Base-by-base conservation (phyloP, 2,888 invertebrate species). In the Laspeyria flexula region DNA sequence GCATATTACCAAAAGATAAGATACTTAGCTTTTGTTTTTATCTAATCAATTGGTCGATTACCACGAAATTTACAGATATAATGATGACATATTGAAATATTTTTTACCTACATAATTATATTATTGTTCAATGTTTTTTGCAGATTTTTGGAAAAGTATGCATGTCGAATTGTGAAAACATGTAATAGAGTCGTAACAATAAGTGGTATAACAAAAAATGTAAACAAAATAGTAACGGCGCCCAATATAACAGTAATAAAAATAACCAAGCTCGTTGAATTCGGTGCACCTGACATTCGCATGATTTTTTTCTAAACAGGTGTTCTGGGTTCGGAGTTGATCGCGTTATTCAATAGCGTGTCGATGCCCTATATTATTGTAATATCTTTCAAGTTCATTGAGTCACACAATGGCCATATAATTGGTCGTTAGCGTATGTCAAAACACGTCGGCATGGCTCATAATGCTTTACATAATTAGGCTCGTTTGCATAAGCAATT, bases 281-380 rank as follows among this genome's bases (percentile, higher is more conserved):
- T 81, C 65, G 78, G 81, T 78, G 81, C 87, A 89, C 88, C 86
- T 88, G 88, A 84, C 80, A 81, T 81, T 81, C 71, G 71, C 67
- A 71, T 70, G n/a, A 68, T 66, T 67, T 81, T 86, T 84, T 85
- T 85, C 82, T 82, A 81, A 87, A 84, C 90, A 90, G 90, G 88
- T 90, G 90, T 82, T 69, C 56, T 61, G 52, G n/a, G n/a, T 67
- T 72, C 47, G 15, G 37, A 29, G 38, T 40, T 27, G 30, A 64
- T 55, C 65, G 49, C 73, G 79, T 73, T 83, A 82, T 79, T 85
- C 79, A 82, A 71, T 15, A 63, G 64, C 68, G 71, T 81, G 88
- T 90, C 90, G 88, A 90, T 90, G 90, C 88, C 91, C 91, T 84
- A 91, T 88, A 90, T 90, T 85, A 83, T 82, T 82, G 79, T 84